Conservation (phyloP, 2,113 vertebrate species). For the Leucopsar rothschildi region DNA sequence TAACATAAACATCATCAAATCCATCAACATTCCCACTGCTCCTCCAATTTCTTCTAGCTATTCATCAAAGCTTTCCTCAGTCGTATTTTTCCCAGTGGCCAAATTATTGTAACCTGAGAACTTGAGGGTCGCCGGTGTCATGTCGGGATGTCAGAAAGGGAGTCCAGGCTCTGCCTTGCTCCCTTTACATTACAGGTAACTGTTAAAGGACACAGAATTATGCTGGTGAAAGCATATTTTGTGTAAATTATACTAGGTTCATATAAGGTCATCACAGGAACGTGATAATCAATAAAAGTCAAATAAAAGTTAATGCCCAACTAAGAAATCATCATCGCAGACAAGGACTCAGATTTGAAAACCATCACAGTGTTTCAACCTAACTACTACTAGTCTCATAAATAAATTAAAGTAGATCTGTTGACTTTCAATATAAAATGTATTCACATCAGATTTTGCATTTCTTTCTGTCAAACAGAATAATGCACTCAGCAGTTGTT, state of each 20-base stretch:
- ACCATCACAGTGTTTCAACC: background rate
- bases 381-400: background rate
- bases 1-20: background rate
- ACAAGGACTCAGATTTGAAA: background rate
- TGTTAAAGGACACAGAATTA: background rate
- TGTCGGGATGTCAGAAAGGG: background rate
- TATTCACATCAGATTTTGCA: background rate
- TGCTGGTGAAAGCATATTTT: background rate
- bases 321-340: background rate
- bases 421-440: background rate
- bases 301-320: background rate
- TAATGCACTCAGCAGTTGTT: background rate
- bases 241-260: background rate
- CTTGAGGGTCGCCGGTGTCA: background rate
- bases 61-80: background rate
- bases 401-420: background rate
- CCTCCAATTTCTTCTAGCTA: background rate
- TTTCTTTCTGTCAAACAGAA: background rate
- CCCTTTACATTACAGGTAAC: background rate
- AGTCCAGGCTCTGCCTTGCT: background rate
- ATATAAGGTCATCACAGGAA: background rate
- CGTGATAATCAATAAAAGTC: background rate
- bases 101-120: background rate
- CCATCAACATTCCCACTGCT: background rate
- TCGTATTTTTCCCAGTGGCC: background rate